These are phyloP conservation scores for Plusia festucae DNA, from an alignment of 2,888 invertebrate species.

Conservation along the genomic window DNA sequence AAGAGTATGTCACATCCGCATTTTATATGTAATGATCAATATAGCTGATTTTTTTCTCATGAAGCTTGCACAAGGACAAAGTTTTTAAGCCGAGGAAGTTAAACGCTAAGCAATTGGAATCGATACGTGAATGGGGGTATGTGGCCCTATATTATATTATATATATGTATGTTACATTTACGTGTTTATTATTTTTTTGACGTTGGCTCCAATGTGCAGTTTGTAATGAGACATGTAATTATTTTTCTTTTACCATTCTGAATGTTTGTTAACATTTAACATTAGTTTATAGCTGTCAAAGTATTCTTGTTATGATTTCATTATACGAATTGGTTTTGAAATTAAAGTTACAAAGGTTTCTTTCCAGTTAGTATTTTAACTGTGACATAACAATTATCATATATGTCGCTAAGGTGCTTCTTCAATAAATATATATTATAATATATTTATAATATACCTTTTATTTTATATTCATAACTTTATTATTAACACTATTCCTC, in stretches of 20 bases:
- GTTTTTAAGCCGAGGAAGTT: slow-evolving; percentile 92
- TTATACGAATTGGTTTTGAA: background rate
- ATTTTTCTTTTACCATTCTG: background rate
- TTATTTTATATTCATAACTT: background rate
- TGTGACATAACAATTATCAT: background rate
- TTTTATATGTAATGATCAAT: slow-evolving; percentile 54
- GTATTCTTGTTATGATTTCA: background rate
- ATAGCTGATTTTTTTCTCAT: slow-evolving; percentile 70
- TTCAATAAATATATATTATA: background rate
- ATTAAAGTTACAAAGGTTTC: background rate
- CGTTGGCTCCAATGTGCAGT: slow-evolving; percentile 66
- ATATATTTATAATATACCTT: slow-evolving; percentile 4
- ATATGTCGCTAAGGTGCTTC: background rate
- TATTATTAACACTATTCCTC: background rate
- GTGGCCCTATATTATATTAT: slow-evolving; percentile 65
- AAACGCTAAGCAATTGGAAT: slow-evolving; percentile 95
- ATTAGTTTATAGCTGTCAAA: background rate
- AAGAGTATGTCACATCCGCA: slow-evolving; percentile 47
- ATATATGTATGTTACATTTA: slow-evolving; percentile 66
- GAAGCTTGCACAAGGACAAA: slow-evolving; percentile 84
- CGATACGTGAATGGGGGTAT: slow-evolving; percentile 96
- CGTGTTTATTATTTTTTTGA: slow-evolving; percentile 57
- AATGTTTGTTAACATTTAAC: background rate
- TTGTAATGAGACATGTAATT: too few species aligned
- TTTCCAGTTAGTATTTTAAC: background rate